Conservation (phyloP, 2,113 vertebrate genomes). For the Ctenomys sociabilis region DNA sequence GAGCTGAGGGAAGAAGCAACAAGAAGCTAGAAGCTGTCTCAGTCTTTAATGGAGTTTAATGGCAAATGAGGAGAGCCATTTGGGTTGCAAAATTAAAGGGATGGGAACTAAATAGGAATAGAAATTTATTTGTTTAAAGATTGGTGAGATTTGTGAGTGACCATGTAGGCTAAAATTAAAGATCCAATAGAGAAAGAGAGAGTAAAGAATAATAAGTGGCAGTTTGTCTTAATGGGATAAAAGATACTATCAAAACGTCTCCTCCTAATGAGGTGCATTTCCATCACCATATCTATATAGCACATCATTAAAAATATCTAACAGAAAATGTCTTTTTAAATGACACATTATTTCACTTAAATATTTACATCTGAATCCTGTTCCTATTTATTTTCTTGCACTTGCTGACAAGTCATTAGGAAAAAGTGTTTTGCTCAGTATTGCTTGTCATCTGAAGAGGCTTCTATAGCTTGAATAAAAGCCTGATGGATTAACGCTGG, state of each 20-base stretch:
- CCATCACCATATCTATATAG: neutral
- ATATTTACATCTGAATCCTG: conserved; percentile 38
- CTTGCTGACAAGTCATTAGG: conserved; percentile 66
- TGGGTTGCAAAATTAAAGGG: neutral
- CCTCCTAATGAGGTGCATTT: conserved; percentile 37
- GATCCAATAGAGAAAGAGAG: neutral
- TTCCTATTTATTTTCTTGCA: conserved; percentile 47
- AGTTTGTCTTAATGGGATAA: neutral
- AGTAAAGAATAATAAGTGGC: neutral
- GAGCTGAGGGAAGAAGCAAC: neutral
- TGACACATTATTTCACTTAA: conserved; percentile 48
- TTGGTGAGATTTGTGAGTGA: neutral
- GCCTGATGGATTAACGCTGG: neutral
- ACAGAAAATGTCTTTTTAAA: conserved; percentile 29
- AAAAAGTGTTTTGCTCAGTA: conserved; percentile 10
- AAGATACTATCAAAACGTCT: neutral
- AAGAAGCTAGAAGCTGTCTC: neutral
- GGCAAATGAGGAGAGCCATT: neutral
- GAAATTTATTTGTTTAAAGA: neutral
- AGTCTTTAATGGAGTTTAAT: neutral
- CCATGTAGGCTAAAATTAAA: neutral
- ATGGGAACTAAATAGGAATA: neutral
- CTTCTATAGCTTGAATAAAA: neutral
- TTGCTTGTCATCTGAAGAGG: conserved; percentile 49
- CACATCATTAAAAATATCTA: conserved; percentile 68